These are phyloP conservation scores for Drosophila arawakana DNA, from an alignment of 1,140 invertebrate genomes.

Conservation along the genomic window DNA sequence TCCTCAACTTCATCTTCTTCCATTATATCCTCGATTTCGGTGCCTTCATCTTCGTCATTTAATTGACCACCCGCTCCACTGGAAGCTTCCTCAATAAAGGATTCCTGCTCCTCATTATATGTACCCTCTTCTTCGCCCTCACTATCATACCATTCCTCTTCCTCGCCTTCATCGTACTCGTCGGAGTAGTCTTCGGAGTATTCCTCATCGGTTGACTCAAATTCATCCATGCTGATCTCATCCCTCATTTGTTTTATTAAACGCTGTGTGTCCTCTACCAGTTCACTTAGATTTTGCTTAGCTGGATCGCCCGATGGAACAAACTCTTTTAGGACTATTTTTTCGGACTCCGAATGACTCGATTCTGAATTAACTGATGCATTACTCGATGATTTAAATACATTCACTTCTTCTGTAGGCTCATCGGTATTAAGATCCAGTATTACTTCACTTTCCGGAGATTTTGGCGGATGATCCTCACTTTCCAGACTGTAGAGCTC, in stretches of 20 bases:
- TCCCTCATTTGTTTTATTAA: conserved; percentile 87
- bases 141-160: conserved; percentile 86
- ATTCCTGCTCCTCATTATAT: conserved; percentile 54
- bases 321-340: conserved; percentile 64
- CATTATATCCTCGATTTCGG: conserved; percentile 66
- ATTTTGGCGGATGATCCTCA: conserved; percentile 46
- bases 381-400: conserved; percentile 54
- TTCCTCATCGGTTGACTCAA: conserved; percentile 85
- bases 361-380: conserved; percentile 53
- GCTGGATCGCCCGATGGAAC: conserved; percentile 73
- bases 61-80: conserved; percentile 44
- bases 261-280: conserved; percentile 86
- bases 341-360: conserved; percentile 45
- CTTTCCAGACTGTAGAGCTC: conserved; percentile 73
- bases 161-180: conserved; percentile 82
- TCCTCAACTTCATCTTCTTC: conserved; percentile 54
- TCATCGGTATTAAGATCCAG: conserved; percentile 30
- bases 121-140: conserved; percentile 83
- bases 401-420: background rate
- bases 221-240: conserved; percentile 87
- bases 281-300: conserved; percentile 85
- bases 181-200: conserved; percentile 85
- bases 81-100: conserved; percentile 64
- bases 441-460: conserved; percentile 52
- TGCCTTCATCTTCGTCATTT: conserved; percentile 55